Evolutionary conservation across 2,797 vertebrate species (phyloP).

Genomic region (Sebastes alutus): DNA sequence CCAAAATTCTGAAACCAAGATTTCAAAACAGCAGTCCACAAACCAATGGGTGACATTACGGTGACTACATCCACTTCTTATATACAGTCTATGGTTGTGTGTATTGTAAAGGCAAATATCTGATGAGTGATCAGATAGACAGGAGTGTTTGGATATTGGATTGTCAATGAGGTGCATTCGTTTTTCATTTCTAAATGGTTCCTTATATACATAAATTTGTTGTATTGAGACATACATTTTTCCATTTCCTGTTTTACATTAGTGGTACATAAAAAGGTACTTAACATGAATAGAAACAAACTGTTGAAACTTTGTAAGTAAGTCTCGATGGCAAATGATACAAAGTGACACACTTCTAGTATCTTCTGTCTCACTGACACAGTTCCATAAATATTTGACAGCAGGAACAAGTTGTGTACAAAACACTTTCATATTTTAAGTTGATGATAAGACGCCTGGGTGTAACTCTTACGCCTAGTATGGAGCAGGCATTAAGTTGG

Average conservation of each 20-base stretch:
- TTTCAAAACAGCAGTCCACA: no score
- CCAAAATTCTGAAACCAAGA: rapidly evolving
- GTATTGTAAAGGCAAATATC: not conserved
- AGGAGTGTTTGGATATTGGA: not conserved
- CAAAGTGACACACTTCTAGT: not conserved
- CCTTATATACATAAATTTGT: not conserved
- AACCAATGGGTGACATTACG: no score
- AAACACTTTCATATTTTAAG: not conserved
- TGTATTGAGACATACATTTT: not conserved
- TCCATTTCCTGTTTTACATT: not conserved
- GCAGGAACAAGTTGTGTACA: not conserved
- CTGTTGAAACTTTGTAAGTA: not conserved
- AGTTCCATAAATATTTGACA: not conserved
- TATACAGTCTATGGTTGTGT: not conserved
- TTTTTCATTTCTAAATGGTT: not conserved
- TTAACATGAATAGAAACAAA: not conserved
- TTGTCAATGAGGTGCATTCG: not conserved
- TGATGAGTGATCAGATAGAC: not conserved
- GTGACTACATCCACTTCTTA: no score
- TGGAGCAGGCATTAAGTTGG: not conserved
- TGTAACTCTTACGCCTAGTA: not conserved
- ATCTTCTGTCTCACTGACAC: not conserved
- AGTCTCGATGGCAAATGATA: not conserved
- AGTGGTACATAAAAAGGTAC: not conserved
- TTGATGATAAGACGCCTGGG: not conserved